These are phyloP conservation scores for Cirrhinus molitorella DNA, from an alignment of 2,797 vertebrate species.

Conservation along the genomic window DNA sequence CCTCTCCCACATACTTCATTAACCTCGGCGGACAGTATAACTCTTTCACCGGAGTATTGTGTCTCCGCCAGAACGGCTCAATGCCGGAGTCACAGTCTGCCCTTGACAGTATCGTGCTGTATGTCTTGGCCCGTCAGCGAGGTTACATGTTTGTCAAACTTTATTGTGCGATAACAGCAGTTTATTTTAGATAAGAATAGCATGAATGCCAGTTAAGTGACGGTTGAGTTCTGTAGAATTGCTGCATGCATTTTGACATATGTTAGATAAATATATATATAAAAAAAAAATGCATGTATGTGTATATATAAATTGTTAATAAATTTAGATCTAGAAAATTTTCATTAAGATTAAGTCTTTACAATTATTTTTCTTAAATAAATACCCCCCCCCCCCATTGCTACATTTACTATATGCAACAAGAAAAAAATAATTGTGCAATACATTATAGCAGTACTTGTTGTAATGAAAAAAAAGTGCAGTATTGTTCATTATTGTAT, in stretches of 20 bases:
- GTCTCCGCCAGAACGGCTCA: constrained; percentile 31
- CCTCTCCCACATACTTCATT: constrained; percentile 53
- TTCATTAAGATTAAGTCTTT: no score
- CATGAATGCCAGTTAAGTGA: not conserved
- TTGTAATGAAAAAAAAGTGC: no score
- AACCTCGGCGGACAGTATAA: constrained; percentile 47
- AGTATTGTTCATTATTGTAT: not conserved
- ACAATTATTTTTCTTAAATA: no score
- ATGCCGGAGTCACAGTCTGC: constrained; percentile 51
- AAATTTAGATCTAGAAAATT: no score
- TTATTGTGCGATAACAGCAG: not conserved
- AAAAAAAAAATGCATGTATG: no score
- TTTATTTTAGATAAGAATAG: constrained; percentile 11
- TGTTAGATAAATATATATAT: no score
- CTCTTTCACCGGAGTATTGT: constrained; percentile 45
- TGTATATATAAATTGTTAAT: no score
- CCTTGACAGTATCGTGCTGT: not conserved
- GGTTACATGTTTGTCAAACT: constrained; percentile 8
- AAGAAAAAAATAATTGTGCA: not conserved
- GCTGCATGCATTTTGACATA: not conserved
- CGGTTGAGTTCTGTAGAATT: not conserved
- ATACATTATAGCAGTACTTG: no score
- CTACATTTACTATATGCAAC: not conserved
- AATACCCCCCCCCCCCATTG: no score
- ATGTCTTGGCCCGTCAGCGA: constrained; percentile 22